A percentile compares a stretch with the other conserved stretches of the same genome.
phyloP scores from a whole-genome alignment of 2,113 vertebrate species.

The Chloebia gouldiae region DNA sequence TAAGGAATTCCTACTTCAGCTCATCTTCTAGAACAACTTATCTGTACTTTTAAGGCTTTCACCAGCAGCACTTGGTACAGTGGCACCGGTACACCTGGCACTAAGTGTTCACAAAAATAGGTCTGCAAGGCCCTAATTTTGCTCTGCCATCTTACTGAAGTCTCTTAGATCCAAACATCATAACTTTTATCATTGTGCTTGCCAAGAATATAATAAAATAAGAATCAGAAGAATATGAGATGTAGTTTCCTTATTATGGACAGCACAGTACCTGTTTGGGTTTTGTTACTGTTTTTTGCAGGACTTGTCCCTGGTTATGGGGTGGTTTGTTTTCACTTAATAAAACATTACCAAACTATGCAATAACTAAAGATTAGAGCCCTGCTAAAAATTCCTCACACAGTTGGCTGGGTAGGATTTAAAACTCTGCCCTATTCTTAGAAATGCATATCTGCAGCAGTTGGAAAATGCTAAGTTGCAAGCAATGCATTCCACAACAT shows the following conservation, averaged over 20 bases:
- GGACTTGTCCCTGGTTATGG: neutral
- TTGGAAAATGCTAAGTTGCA: slow-evolving; percentile 47
- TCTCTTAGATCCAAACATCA: neutral
- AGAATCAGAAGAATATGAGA: neutral
- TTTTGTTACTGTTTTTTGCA: neutral
- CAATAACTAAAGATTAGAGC: neutral
- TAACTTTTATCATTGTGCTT: neutral
- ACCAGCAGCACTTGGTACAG: neutral
- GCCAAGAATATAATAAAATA: neutral
- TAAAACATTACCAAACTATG: neutral
- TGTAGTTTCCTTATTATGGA: neutral
- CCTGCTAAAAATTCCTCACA: slow-evolving; percentile 59
- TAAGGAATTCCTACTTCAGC: neutral
- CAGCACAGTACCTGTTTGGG: neutral
- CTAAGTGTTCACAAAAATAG: neutral
- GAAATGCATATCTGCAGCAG: slow-evolving; percentile 30
- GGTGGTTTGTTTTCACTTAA: neutral
- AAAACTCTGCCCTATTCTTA: slow-evolving; percentile 65
- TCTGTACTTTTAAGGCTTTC: neutral
- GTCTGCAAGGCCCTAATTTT: neutral
- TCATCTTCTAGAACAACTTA: neutral
- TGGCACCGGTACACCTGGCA: neutral
- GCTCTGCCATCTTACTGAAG: neutral
- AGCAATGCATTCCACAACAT: neutral
- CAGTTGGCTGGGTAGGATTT: slow-evolving; percentile 57